Base-by-base conservation (phyloP, 2,797 vertebrate species). In the Poeciliopsis paucimaculata region DNA sequence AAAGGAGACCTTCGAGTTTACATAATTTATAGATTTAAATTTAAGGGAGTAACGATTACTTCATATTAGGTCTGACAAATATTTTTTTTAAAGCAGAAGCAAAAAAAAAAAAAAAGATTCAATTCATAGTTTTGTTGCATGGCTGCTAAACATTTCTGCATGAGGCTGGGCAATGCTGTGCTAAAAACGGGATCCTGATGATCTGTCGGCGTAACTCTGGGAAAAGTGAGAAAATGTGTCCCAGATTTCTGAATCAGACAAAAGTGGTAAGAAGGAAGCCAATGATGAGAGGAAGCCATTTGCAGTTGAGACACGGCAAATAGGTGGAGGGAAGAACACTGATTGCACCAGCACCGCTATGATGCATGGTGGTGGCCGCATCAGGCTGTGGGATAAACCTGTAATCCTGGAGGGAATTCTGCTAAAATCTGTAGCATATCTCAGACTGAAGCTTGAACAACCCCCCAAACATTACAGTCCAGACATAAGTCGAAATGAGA, bases 71-170 rank as follows among this genome's bases (percentile, higher is more conserved):
- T 45, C 68, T 70, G 68, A 43, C 41, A 70, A 45, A 16, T 2
- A 0, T 15, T 13, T 5, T 41, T 26, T 70, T 43, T 13, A 13
- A 70, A 70, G 39, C 39, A 13, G 34, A 20, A 18, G 34, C 16
- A 66, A 39, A 36, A 23, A 23, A 2, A 9, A 62, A 62, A 45
- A 45, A 46, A 46, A 13, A 46, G 2, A 46, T 23, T 36, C 3
- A 4, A 28, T 71, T 71, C 4, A 4, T 71, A 0, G 6, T 28
- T 71, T 71, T 71, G 23, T 15, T 66, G 1, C 18, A 57, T 34
- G n/a, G 34, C 18, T 8, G 4, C 28, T 16, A 68, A 12, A 23
- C 71, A 77, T 77, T 87, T 88, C 78, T 85, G 85, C 72, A 60
- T 83, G 81, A 68, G 75, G 60, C n/a, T 53, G 68, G 23, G 20